Evolutionary conservation across 64 coral and sea anemone species (phyloP), one percentile per base, ranked within the genome.

Genomic region (Trachythela sp.): DNA sequence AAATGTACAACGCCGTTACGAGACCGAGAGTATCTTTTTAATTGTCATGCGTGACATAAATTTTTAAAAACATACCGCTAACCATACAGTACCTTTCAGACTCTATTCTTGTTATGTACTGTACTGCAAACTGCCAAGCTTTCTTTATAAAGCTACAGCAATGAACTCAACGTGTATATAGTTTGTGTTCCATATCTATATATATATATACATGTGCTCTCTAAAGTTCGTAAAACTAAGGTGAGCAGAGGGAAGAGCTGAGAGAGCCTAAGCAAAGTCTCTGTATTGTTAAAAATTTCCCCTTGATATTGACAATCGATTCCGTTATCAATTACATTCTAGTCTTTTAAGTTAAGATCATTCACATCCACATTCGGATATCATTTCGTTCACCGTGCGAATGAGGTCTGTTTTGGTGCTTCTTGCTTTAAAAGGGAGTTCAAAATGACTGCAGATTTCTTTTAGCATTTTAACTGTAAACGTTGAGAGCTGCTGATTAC

Each of bases 391-490:
- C 56, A 64, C 56, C 20, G 17, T 2, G 56, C 56, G 4, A 22
- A 59, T 59, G 54, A 59, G 54, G 54, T 59, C 54, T 11, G 54
- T 59, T 59, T 59, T 59, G 54, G 54, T 59, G 18, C 54, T 59
- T 59, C 54, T 59, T 59, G 54, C 54, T 59, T 59, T n/a, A 14
- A 59, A 59, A 59, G 54, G 24, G 15, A 59, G 54, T 59, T 59
- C 54, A 59, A 59, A 59, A 59, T 59, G 54, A 59, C 54, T 59
- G 54, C 54, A 59, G 54, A 59, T 59, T 59, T 59, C 54, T 59
- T 17, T 59, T 59, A 59, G 15, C 54, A 59, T 59, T 59, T 59
- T 59, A 59, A 59, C 54, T 22, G 54, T 59, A 59, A 59, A 59
- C 54, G 4, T 59, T 59, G 54, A 59, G 15, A 59, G 54, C 54